phyloP scores from a whole-genome alignment of 2,888 invertebrate species.

The Synanthedon andrenaeformis region DNA sequence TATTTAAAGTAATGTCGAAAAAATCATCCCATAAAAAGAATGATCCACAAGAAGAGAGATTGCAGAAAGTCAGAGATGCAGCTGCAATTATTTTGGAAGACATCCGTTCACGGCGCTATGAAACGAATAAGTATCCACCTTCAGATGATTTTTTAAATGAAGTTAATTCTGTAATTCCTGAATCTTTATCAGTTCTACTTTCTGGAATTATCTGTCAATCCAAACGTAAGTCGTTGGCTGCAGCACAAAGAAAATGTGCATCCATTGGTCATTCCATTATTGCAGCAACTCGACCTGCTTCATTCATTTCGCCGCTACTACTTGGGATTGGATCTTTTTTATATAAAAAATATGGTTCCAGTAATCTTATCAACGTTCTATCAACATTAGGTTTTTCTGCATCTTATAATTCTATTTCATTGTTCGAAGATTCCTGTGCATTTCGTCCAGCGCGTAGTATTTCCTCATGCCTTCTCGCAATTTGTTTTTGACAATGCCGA shows the following conservation, averaged over 20 bases:
- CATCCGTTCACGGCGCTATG: conserved; percentile 8
- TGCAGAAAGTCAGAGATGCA: conserved; percentile 8
- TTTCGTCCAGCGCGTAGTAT: conserved; percentile 4
- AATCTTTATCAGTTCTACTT: not conserved
- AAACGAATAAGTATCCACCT: conserved; percentile 9
- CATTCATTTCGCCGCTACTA: not conserved
- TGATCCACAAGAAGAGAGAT: conserved; percentile 4
- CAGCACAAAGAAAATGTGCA: not conserved
- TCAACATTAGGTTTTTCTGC: conserved; percentile 8
- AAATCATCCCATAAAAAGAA: conserved; percentile 5
- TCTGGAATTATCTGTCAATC: not conserved
- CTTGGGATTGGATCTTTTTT: not conserved
- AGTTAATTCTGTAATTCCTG: not conserved
- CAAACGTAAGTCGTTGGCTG: not conserved
- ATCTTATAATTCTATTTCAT: conserved; percentile 7
- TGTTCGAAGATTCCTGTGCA: conserved; percentile 5
- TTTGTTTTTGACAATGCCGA: conserved; percentile 14
- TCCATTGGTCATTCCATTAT: not conserved
- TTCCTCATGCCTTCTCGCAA: conserved; percentile 5
- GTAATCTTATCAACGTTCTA: conserved; percentile 6
- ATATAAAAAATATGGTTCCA: conserved; percentile 6
- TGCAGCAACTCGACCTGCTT: not conserved
- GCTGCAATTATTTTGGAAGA: conserved; percentile 13
- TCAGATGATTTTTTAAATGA: conserved; percentile 9
- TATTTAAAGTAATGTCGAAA: conserved; percentile 8